Percentiles rank a stretch among this genome's conserved stretches.
Evolutionary conservation across 2,113 vertebrate species (phyloP).

Genomic region (Smithornis capensis): DNA sequence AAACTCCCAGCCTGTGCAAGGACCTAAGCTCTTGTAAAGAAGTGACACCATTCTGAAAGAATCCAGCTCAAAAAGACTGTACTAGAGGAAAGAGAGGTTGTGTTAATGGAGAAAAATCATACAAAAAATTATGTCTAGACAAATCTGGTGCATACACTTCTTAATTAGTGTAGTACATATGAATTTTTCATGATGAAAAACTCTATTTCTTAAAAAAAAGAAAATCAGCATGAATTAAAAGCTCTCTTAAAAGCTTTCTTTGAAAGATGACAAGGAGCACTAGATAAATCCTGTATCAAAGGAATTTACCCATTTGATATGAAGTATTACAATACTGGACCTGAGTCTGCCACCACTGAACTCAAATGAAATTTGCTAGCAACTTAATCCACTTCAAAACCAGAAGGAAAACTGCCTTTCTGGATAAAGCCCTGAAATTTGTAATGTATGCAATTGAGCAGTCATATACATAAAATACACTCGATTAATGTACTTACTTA

Average conservation of each 20-base stretch:
- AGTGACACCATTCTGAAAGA: neutral
- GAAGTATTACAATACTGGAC: neutral
- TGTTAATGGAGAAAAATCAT: neutral
- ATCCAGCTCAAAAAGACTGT: neutral
- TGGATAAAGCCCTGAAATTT: neutral
- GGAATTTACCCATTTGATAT: neutral
- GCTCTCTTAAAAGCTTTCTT: neutral
- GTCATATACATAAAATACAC: neutral
- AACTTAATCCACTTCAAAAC: neutral
- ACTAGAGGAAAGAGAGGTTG: neutral
- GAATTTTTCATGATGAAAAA: constrained; percentile 14
- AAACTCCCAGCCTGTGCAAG: neutral
- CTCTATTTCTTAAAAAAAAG: neutral
- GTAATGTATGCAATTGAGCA: neutral
- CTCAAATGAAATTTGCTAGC: neutral
- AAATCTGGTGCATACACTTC: neutral
- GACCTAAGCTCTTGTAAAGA: neutral
- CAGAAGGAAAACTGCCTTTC: neutral
- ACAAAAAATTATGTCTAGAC: neutral
- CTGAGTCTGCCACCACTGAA: neutral
- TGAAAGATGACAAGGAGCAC: neutral
- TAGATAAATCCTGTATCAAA: neutral
- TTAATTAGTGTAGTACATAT: neutral
- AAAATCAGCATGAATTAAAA: neutral
- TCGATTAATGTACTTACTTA: neutral